phyloP scores from a whole-genome alignment of 1,140 invertebrate genomes.

The Aplysia californica region DNA sequence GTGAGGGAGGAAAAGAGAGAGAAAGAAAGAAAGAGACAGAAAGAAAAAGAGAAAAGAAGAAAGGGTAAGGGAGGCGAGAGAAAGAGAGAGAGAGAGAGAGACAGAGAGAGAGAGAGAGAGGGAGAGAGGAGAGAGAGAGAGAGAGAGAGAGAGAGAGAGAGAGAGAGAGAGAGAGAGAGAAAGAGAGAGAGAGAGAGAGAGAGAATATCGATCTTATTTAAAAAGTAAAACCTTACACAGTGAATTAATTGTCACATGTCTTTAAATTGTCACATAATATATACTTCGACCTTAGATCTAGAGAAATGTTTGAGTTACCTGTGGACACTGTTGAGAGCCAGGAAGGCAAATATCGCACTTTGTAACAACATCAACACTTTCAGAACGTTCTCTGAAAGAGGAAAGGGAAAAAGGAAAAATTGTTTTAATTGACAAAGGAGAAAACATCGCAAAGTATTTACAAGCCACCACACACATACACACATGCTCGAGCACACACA shows the following conservation, averaged over 20 bases:
- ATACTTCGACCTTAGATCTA: neutral
- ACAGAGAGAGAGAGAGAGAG: no score
- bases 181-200: neutral
- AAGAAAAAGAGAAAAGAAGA: no score
- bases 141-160: neutral
- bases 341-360: slow-evolving; percentile 11
- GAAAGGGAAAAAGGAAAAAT: neutral
- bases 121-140: no score
- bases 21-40: no score
- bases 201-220: neutral
- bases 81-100: no score
- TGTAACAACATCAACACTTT: slow-evolving; percentile 6
- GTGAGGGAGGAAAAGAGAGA: no score
- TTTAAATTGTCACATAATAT: neutral
- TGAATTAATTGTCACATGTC: neutral
- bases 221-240: neutral
- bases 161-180: neutral
- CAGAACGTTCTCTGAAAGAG: slow-evolving; percentile 20
- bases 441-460: neutral
- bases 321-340: neutral
- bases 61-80: no score
- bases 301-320: neutral
- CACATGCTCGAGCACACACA: neutral
- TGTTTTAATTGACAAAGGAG: no score
- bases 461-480: neutral